Percentiles rank a stretch among this genome's conserved stretches.
Conservation (phyloP, 2,888 invertebrate species). For the Slavum lentiscoides region DNA sequence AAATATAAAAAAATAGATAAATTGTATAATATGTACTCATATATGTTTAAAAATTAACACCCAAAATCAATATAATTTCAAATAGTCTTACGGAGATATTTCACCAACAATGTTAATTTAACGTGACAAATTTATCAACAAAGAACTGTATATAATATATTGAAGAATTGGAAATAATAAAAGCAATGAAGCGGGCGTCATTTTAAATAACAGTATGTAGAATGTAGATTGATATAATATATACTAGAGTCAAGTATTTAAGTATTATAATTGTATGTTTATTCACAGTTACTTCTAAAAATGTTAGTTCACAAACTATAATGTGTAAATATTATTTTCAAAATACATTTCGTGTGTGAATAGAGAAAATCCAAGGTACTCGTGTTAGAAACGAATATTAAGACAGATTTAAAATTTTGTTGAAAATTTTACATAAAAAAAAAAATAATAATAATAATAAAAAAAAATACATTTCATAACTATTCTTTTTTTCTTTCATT, state of each 20-base stretch:
- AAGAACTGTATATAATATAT: not conserved
- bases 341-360: constrained; percentile 20
- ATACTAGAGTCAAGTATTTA: not conserved
- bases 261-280: not conserved
- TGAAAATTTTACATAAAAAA: constrained; percentile 30
- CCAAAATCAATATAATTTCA: not conserved
- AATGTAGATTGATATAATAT: not conserved
- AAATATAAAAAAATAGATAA: constrained; percentile 7
- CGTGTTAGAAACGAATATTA: constrained; percentile 7
- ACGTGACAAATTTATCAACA: not conserved
- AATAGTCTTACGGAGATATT: not conserved
- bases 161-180: constrained; percentile 10
- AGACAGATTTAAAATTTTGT: constrained; percentile 22
- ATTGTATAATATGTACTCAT: too few relatives aligned
- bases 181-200: not conserved
- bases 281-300: constrained; percentile 27
- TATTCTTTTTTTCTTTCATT: constrained; percentile 5
- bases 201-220: constrained; percentile 6
- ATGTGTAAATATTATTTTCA: not conserved
- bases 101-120: not conserved
- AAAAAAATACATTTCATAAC: constrained; percentile 31
- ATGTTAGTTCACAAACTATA: constrained; percentile 29
- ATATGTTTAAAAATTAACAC: constrained; percentile 2
- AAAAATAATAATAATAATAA: too few relatives aligned
- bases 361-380: constrained; percentile 16